Percentiles rank a stretch among this genome's conserved stretches.
phyloP scores from a whole-genome alignment of 92 coral and sea anemone species.

The Phenganax marumi region DNA sequence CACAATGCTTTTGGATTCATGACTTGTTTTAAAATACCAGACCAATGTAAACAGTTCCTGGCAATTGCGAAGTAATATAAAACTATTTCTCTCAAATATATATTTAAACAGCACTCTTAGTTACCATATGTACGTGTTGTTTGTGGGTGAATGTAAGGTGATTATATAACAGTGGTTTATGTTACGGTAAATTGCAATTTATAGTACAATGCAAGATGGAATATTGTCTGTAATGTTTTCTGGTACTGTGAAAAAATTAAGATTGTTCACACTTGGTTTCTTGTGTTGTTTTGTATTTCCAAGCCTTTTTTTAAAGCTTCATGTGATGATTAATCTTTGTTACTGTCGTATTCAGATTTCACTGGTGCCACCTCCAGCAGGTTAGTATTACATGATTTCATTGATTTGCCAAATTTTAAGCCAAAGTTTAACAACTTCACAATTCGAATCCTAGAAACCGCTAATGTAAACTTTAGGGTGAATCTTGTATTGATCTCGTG shows the following conservation, averaged over 20 bases:
- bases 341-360: too few relatives aligned
- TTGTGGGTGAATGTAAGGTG: neutral
- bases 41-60: neutral
- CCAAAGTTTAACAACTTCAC: too few relatives aligned
- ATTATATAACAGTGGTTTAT: neutral
- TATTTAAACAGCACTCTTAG: slow-evolving; percentile 9
- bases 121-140: neutral
- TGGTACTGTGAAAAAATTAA: slow-evolving; percentile 7
- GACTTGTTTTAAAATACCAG: neutral
- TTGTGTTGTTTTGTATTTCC: neutral
- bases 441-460: too few relatives aligned
- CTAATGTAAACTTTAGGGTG: slow-evolving; percentile 38
- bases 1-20: neutral
- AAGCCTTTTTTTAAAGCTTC: neutral
- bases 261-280: neutral
- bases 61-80: neutral
- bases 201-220: neutral
- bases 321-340: too few relatives aligned
- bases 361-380: too few relatives aligned
- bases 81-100: neutral
- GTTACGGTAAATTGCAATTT: slow-evolving; percentile 1
- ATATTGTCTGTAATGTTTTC: slow-evolving; percentile 8
- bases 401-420: too few relatives aligned
- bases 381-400: too few relatives aligned
- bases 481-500: slow-evolving; percentile 20